Conservation (phyloP, 2,888 invertebrate species). For the Callyntrura sp. region DNA sequence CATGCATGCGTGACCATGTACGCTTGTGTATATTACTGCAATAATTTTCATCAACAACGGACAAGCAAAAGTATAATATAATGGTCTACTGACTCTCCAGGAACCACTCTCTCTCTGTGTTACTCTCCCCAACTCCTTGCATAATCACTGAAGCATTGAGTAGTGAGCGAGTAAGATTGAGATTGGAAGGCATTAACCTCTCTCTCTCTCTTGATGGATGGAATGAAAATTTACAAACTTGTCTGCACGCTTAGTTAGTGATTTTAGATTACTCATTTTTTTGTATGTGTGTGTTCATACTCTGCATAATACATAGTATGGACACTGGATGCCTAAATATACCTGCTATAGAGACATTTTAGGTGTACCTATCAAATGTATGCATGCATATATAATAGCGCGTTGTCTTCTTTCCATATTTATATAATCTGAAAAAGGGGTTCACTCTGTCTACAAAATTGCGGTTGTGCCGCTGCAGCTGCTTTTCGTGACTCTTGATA, state of each 20-base stretch:
- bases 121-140: conserved; percentile 55
- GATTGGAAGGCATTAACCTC: conserved; percentile 61
- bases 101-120: conserved; percentile 54
- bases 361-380: background rate
- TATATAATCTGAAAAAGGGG: too few species aligned
- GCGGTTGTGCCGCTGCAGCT: background rate
- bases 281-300: background rate
- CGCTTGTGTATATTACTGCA: too few species aligned
- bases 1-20: too few species aligned
- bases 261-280: conserved; percentile 52
- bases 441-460: background rate
- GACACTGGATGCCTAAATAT: conserved; percentile 1
- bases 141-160: conserved; percentile 70
- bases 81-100: conserved; percentile 72
- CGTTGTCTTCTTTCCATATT: conserved; percentile 26
- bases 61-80: conserved; percentile 52
- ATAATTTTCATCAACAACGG: conserved; percentile 50
- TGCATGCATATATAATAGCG: conserved; percentile 5
- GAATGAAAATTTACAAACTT: conserved; percentile 67
- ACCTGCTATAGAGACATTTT: background rate
- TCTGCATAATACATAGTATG: background rate
- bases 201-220: background rate
- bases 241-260: conserved; percentile 56
- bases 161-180: conserved; percentile 58
- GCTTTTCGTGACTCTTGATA: conserved; percentile 44